Base-by-base conservation (phyloP, 2,113 vertebrate species). In the Lethenteron reissneri region DNA sequence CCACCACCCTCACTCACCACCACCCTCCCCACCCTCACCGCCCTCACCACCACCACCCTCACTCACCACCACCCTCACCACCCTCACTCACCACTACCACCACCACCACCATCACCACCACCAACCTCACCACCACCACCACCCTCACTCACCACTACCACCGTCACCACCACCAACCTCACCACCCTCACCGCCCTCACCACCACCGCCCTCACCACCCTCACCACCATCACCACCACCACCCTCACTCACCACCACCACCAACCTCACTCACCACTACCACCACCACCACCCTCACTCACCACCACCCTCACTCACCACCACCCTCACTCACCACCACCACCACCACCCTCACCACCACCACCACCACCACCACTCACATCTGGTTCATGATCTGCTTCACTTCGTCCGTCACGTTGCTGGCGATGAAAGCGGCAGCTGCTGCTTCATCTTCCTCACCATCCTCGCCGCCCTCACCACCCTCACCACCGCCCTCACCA, bases 291-390 rank as follows among this genome's bases (percentile, higher is more conserved):
- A n/a, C 60, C 60, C 14, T 64, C 60, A 19, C 17, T n/a, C 60
- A 4, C 7, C 60, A 64, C 17, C 17, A 15, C 60, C 14, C 60
- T 17, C 60, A 62, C n/a, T n/a, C 3, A 4, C 7, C 60, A 64
- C 17, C 60, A 64, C 17, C 60, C 14, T 14, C 60, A 64, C 3
- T 3, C 60, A 4, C 7, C 60, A 64, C 17, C 17, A 15, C 60
- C 3, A 4, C 7, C 60, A 64, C 17, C 60, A 64, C 17, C 60
- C 14, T 14, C 60, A 64, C 17, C 8, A n/a, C 62, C n/a, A n/a
- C n/a, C n/a, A n/a, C n/a, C n/a, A n/a, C n/a, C n/a, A n/a, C n/a
- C 62, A 68, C 62, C 7, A 68, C 62, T 68, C 62, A 68, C 64
- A 68, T 68, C 64, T 68, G 64, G 64, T 68, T n/a, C 64, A n/a